These are phyloP conservation scores for Euwallacea fornicatus DNA, from an alignment of 1,140 invertebrate genomes.

Conservation along the genomic window DNA sequence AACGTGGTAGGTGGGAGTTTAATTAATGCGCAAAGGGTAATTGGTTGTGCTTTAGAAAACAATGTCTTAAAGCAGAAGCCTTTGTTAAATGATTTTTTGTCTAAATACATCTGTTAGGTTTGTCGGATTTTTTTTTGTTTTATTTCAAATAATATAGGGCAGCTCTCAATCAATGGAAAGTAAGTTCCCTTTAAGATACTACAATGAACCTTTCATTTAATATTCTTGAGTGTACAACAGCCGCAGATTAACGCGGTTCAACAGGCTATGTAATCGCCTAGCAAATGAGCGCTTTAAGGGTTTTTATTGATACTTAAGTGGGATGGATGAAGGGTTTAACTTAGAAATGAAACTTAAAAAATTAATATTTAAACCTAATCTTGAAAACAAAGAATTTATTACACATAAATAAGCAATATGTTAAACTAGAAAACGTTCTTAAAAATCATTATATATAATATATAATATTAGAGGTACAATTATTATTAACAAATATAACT, in stretches of 20 bases:
- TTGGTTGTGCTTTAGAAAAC: conserved; percentile 68
- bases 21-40: conserved; percentile 64
- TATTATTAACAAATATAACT: conserved; percentile 37
- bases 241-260: no score
- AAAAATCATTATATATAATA: conserved; percentile 46
- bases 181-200: no score
- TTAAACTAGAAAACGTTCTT: conserved; percentile 46
- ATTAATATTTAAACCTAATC: conserved; percentile 49
- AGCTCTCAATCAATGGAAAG: no score
- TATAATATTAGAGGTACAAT: conserved; percentile 49
- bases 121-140: no score
- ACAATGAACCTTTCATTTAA: no score
- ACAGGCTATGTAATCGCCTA: no score
- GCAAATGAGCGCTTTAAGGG: no score
- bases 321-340: no score
- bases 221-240: no score
- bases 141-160: no score
- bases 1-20: conserved; percentile 64
- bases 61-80: conserved; percentile 45
- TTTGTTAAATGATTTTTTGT: conserved; percentile 39
- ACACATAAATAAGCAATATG: conserved; percentile 46
- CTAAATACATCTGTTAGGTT: conserved; percentile 22
- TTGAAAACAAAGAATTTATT: conserved; percentile 43
- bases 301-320: no score
- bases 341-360: conserved; percentile 27